phyloP scores from a whole-genome alignment of 2,888 invertebrate genomes.

The Amblyjoppa fuscipennis region DNA sequence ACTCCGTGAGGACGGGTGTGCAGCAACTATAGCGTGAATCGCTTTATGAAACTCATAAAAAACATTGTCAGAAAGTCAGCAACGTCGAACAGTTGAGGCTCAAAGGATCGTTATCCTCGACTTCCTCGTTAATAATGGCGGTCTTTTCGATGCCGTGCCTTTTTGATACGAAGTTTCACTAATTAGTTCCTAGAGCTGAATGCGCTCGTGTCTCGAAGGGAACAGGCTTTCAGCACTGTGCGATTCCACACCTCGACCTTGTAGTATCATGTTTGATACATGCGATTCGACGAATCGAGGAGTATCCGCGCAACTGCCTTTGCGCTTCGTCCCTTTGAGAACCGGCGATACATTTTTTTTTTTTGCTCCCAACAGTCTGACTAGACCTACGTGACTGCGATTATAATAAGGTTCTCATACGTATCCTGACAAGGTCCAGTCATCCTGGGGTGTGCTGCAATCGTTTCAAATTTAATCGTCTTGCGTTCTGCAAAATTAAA shows the following conservation, averaged over 20 bases:
- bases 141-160: constrained; percentile 67
- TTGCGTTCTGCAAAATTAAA: background rate
- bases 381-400: constrained; percentile 55
- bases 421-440: background rate
- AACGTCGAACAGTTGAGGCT: constrained; percentile 53
- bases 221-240: constrained; percentile 10
- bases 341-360: constrained; percentile 38
- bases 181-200: constrained; percentile 77
- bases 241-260: background rate
- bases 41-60: constrained; percentile 75
- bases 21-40: constrained; percentile 66
- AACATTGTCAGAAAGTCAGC: constrained; percentile 72
- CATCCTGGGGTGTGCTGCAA: background rate
- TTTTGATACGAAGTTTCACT: constrained; percentile 76
- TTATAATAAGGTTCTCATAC: constrained; percentile 32
- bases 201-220: constrained; percentile 46
- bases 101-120: constrained; percentile 73
- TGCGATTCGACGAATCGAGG: constrained; percentile 1
- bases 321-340: constrained; percentile 34
- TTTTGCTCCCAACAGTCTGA: background rate
- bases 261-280: background rate
- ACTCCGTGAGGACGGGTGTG: constrained; percentile 52
- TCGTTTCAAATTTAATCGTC: background rate
- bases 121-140: constrained; percentile 77
- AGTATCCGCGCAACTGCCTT: constrained; percentile 18